Evolutionary conservation across 2,888 invertebrate species (phyloP).

Genomic region (Perizoma flavofasciatum): DNA sequence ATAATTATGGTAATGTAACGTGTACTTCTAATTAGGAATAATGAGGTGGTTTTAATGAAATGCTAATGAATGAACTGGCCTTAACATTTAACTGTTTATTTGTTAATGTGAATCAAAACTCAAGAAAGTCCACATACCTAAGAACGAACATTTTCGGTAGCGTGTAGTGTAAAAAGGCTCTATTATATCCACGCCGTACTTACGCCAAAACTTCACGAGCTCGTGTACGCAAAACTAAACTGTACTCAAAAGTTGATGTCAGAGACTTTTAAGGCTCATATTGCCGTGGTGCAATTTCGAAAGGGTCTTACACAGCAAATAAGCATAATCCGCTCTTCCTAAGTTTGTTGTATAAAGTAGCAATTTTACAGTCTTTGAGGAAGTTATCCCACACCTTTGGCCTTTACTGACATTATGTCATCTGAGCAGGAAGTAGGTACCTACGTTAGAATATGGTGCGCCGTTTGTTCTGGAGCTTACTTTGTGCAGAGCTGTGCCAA

Average conservation of each 20-base stretch:
- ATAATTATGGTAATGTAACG: conserved; percentile 8
- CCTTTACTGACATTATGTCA: conserved; percentile 15
- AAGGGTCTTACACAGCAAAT: conserved; percentile 27
- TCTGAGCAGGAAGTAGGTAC: conserved; percentile 10
- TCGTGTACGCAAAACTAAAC: conserved; percentile 16
- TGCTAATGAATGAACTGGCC: conserved; percentile 18
- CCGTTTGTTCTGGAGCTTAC: conserved; percentile 10
- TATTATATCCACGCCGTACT: conserved; percentile 9
- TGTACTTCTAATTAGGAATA: conserved; percentile 17
- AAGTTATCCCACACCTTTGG: conserved; percentile 23
- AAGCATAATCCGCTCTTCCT: conserved; percentile 17
- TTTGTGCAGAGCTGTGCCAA: conserved; percentile 24
- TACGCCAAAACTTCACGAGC: conserved; percentile 11
- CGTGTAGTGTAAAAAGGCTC: background rate
- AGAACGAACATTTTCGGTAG: background rate
- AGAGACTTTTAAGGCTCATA: conserved; percentile 22
- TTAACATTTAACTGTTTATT: conserved; percentile 4
- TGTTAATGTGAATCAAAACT: conserved; percentile 15
- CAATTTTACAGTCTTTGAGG: conserved; percentile 16
- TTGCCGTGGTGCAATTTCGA: conserved; percentile 21
- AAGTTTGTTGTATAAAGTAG: conserved; percentile 34
- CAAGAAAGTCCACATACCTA: conserved; percentile 6
- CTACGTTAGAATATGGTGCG: conserved; percentile 4
- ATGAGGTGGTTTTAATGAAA: conserved; percentile 15
- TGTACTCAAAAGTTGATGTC: conserved; percentile 20